A percentile compares a stretch with the other conserved stretches of the same genome.
phyloP scores from a whole-genome alignment of 2,113 vertebrate genomes.

The Blennius ocellaris region DNA sequence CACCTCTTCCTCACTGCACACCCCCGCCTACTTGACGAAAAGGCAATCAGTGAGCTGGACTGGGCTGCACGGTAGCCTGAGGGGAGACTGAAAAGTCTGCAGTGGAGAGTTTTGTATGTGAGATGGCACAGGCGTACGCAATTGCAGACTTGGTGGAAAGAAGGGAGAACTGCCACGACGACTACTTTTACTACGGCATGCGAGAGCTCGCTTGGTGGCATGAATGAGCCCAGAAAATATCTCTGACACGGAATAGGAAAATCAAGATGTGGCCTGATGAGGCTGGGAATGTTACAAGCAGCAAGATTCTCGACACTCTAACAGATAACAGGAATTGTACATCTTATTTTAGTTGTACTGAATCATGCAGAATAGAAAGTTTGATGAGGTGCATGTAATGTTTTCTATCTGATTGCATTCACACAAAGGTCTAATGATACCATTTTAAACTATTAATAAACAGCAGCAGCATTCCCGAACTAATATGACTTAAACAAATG shows the following conservation, averaged over 20 bases:
- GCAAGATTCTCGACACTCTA: neutral
- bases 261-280: neutral
- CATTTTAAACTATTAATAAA: too few relatives aligned
- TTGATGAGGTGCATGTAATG: too few relatives aligned
- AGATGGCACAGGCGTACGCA: conserved; percentile 44
- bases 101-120: conserved; percentile 47
- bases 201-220: neutral
- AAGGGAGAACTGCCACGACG: neutral
- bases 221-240: conserved; percentile 3
- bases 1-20: conserved; percentile 66
- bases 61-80: conserved; percentile 54
- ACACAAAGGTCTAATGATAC: neutral
- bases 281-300: neutral
- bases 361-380: too few relatives aligned
- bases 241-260: neutral
- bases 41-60: conserved; percentile 75
- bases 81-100: conserved; percentile 58
- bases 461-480: too few relatives aligned
- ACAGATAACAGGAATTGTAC: too few relatives aligned
- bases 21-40: conserved; percentile 59
- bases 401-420: too few relatives aligned
- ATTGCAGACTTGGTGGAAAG: conserved; percentile 23
- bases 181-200: neutral
- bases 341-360: too few relatives aligned
- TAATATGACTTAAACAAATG: too few relatives aligned